Percentiles rank a stretch among this genome's conserved stretches.
phyloP scores from a whole-genome alignment of 2,797 vertebrate species.

The Gymnothorax reevesii region DNA sequence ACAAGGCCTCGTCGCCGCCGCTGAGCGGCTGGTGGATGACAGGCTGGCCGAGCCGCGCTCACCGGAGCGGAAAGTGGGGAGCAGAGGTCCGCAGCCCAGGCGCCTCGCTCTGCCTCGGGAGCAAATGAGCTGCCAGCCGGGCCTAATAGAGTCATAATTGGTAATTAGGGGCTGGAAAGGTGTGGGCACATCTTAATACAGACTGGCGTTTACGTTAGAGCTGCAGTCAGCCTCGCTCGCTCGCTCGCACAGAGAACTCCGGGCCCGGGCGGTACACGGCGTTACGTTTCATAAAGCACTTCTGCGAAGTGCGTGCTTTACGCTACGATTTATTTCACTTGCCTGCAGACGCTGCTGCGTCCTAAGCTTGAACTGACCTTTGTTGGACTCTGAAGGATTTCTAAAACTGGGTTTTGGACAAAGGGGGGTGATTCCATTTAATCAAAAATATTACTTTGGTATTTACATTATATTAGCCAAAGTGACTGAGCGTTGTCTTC shows the following conservation, averaged over 20 bases:
- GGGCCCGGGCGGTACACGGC: slow-evolving; percentile 10
- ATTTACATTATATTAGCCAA: not conserved
- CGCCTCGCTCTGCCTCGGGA: slow-evolving; percentile 79
- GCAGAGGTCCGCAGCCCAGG: slow-evolving; percentile 83
- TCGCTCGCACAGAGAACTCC: not conserved
- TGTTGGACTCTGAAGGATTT: not conserved
- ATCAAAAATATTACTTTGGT: not conserved
- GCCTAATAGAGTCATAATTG: slow-evolving; percentile 99
- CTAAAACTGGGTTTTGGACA: not conserved
- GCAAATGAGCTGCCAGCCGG: slow-evolving; percentile 93
- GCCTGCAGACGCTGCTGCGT: not conserved
- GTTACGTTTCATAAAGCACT: slow-evolving; percentile 22
- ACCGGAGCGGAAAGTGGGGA: slow-evolving; percentile 79
- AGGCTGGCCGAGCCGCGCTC: slow-evolving; percentile 71
- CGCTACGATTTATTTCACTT: not conserved
- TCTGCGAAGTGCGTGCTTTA: not conserved
- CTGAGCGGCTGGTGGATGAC: slow-evolving; percentile 73
- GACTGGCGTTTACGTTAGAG: slow-evolving; percentile 56
- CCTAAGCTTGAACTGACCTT: not conserved
- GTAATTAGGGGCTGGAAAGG: slow-evolving; percentile 90
- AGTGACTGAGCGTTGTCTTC: not conserved
- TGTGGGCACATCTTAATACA: slow-evolving; percentile 84
- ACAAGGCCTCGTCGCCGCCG: slow-evolving; percentile 65
- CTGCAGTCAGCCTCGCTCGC: slow-evolving; percentile 32
- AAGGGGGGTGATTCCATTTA: not conserved